Evolutionary conservation across 2,888 invertebrate genomes (phyloP).

Genomic region (Aphrophora alni): DNA sequence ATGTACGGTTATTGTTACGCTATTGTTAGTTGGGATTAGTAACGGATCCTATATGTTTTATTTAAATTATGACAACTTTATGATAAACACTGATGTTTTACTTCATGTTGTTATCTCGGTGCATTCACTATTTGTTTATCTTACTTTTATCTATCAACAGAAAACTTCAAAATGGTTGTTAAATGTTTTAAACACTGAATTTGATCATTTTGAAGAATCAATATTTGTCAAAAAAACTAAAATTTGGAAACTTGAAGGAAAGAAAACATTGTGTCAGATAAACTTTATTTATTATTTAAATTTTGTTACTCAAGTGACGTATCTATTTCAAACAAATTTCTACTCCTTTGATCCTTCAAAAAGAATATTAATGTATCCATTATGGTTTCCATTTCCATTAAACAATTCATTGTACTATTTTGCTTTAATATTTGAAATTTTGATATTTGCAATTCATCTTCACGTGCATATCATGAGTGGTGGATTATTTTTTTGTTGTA

Average conservation of each 20-base stretch:
- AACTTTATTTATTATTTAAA: not conserved
- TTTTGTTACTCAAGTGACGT: not conserved
- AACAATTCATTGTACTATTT: not conserved
- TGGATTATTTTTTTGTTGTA: not conserved
- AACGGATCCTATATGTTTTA: not conserved
- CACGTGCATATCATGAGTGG: not conserved
- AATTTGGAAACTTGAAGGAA: not conserved
- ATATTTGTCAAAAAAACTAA: not conserved
- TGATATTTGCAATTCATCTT: not conserved
- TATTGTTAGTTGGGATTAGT: not conserved
- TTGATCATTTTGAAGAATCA: not conserved
- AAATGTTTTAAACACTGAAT: not conserved
- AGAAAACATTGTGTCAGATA: not conserved
- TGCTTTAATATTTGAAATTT: not conserved
- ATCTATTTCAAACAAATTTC: not conserved
- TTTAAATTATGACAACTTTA: not conserved
- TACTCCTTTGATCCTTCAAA: not conserved
- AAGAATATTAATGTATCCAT: not conserved
- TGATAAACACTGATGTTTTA: not conserved
- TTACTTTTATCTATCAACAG: not conserved
- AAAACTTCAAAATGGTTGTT: not conserved
- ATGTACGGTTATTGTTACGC: not conserved
- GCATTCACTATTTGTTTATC: no score
- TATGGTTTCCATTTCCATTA: not conserved
- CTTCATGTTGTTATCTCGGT: not conserved